Evolutionary conservation across 1,140 invertebrate species (phyloP).

Genomic region (Anagrus nilaparvatae): DNA sequence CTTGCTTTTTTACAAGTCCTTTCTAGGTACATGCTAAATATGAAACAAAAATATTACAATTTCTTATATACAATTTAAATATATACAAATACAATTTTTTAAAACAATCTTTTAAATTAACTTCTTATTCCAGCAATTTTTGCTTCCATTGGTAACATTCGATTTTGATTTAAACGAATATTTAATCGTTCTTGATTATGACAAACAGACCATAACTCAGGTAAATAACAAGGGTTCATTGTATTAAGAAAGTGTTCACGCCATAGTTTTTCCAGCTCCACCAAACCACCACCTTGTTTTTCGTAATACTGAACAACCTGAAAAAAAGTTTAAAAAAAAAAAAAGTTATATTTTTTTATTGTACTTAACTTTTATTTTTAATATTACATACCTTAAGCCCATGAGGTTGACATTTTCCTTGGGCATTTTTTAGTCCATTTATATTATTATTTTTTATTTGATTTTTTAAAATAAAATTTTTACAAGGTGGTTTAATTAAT

Average conservation of each 20-base stretch:
- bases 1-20: constrained; percentile 34
- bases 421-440: constrained; percentile 2
- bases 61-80: constrained; percentile 18
- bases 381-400: constrained; percentile 28
- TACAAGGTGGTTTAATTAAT: constrained; percentile 2
- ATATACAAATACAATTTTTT: constrained; percentile 20
- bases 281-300: constrained; percentile 47
- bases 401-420: constrained; percentile 24
- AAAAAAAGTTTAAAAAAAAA: constrained; percentile 22
- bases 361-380: constrained; percentile 1
- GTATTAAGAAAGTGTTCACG: constrained; percentile 62
- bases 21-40: constrained; percentile 20
- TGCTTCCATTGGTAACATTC: constrained; percentile 35
- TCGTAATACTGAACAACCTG: constrained; percentile 56
- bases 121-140: constrained; percentile 30
- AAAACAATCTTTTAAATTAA: constrained; percentile 11
- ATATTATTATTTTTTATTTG: constrained; percentile 12
- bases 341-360: neutral
- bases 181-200: constrained; percentile 51
- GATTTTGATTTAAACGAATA: constrained; percentile 33
- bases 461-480: constrained; percentile 1
- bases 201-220: constrained; percentile 63
- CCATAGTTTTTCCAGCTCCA: constrained; percentile 64
- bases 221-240: constrained; percentile 65
- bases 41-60: constrained; percentile 12